Base-by-base conservation (phyloP, 2,888 invertebrate genomes). In the Ommatoiulus sabulosus region DNA sequence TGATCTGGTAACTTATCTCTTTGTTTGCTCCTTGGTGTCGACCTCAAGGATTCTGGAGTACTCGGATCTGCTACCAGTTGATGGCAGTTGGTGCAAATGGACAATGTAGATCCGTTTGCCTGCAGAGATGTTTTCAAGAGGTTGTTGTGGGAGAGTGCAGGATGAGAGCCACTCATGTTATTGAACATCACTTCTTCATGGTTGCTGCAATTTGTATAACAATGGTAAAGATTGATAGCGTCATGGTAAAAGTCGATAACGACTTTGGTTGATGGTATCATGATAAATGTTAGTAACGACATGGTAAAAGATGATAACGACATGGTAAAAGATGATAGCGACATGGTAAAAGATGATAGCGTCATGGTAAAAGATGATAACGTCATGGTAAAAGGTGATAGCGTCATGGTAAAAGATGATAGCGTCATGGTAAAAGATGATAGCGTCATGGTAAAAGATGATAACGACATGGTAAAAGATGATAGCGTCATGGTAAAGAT, bases 11-110 rank as follows among this genome's bases (percentile, higher is more conserved):
- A 15, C 17, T n/a, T n/a, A 63, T 63, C 20, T 2, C n/a, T 17
- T 6, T 3, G 20, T 63, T 63, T 63, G 63, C 17, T n/a, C 20
- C 63, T 63, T n/a, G 63, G n/a, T 63, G 63, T 63, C 2, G 63
- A 63, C 20, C 20, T 17, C 20, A 63, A 5, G 17, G 63, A 63
- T n/a, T n/a, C 63, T 10, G 63, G 63, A n/a, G 63, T 63, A n/a
- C 63, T n/a, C 3, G 63, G n/a, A n/a, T 12, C n/a, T 63, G 63
- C 63, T n/a, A n/a, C 63, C 20, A 63, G 20, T 63, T 63, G 63
- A 17, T n/a, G 63, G n/a, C 63, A 63, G n/a, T 63, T 63, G 63
- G 63, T 63, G 63, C 63, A 63, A 12, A 63, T 63, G 63, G 63
- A 63, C 63, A 63, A 63, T n/a, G n/a, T 63, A 5, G 63, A 63